phyloP scores from a whole-genome alignment of 1,140 invertebrate species.

The Drosophila simulans region DNA sequence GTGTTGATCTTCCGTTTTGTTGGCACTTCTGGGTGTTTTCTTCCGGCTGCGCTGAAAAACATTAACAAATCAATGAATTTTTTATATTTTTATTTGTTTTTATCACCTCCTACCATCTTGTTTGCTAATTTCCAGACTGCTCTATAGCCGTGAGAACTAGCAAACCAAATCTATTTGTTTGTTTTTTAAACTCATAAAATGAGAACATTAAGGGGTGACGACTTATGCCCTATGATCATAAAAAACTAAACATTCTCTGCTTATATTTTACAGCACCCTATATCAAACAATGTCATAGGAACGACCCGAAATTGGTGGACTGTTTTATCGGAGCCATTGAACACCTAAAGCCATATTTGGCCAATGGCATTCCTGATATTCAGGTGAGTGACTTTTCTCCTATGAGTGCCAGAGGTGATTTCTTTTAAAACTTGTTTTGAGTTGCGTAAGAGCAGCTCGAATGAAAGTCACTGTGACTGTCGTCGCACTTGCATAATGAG shows the following conservation, averaged over 20 bases:
- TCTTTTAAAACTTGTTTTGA: constrained; percentile 51
- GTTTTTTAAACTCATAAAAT: too few relatives aligned
- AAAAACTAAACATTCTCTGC: not conserved
- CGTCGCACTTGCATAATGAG: constrained; percentile 50
- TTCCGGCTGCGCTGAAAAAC: not conserved
- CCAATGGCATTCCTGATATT: constrained; percentile 89
- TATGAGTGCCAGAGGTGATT: not conserved
- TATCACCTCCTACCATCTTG: too few relatives aligned
- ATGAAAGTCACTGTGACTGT: constrained; percentile 55
- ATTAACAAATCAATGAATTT: too few relatives aligned
- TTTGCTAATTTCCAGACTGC: too few relatives aligned
- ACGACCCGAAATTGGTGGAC: constrained; percentile 87
- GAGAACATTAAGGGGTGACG: too few relatives aligned
- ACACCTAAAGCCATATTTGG: constrained; percentile 88
- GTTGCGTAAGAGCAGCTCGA: constrained; percentile 61
- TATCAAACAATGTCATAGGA: constrained; percentile 88
- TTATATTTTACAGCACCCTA: constrained; percentile 88
- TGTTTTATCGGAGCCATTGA: constrained; percentile 88
- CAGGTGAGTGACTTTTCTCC: constrained; percentile 65
- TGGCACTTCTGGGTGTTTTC: constrained; percentile 29
- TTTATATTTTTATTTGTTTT: too few relatives aligned
- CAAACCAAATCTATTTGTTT: too few relatives aligned
- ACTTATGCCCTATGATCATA: too few relatives aligned
- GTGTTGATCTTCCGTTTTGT: constrained; percentile 39
- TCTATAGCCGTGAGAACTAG: too few relatives aligned